phyloP scores from a whole-genome alignment of 1,140 invertebrate species.

The Zaprionus nigranus region DNA sequence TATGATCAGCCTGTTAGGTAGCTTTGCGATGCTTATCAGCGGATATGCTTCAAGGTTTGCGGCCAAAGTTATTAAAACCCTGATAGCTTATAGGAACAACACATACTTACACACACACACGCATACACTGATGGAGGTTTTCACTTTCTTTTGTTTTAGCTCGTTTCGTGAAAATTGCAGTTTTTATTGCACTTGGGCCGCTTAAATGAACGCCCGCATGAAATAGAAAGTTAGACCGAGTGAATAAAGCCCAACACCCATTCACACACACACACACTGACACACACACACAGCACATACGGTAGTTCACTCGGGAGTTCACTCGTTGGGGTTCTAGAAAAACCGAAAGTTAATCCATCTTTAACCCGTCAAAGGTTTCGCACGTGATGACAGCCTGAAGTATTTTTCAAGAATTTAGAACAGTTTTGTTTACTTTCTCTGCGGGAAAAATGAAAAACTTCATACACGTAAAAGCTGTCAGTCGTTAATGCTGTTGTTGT shows the following conservation, averaged over 20 bases:
- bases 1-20: background rate
- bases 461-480: constrained; percentile 50
- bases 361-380: constrained; percentile 45
- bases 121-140: constrained; percentile 47
- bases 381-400: constrained; percentile 16
- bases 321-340: constrained; percentile 44
- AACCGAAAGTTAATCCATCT: constrained; percentile 65
- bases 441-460: constrained; percentile 54
- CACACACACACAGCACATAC: background rate
- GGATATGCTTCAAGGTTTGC: constrained; percentile 41
- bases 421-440: constrained; percentile 68
- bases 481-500: constrained; percentile 28
- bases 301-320: background rate
- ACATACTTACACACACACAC: constrained; percentile 25
- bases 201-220: constrained; percentile 60
- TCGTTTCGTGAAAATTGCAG: constrained; percentile 69
- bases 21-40: constrained; percentile 29
- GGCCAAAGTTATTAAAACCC: constrained; percentile 32
- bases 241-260: constrained; percentile 3
- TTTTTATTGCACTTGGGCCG: constrained; percentile 64
- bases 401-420: constrained; percentile 62
- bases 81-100: constrained; percentile 29
- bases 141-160: constrained; percentile 71
- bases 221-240: constrained; percentile 68
- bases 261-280: background rate